A percentile compares a stretch with the other conserved stretches of the same genome.
Evolutionary conservation across 2,113 vertebrate genomes (phyloP).

Genomic region (Verasper variegatus): DNA sequence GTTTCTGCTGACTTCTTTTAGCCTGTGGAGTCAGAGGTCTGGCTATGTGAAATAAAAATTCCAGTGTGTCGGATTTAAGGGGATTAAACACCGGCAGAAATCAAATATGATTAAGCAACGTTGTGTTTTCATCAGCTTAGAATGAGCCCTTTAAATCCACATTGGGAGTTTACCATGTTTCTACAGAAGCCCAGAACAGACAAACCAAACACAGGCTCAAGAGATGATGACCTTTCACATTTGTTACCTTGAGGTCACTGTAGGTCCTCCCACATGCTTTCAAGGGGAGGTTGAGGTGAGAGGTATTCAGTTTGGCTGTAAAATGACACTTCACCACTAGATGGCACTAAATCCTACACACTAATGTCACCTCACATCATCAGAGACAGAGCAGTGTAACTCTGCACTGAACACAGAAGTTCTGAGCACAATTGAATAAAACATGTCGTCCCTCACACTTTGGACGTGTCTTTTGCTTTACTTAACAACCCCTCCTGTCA

Average conservation of each 20-base stretch:
- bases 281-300: too few relatives aligned
- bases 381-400: slow-evolving; percentile 12
- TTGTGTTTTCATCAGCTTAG: background rate
- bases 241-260: background rate
- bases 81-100: too few relatives aligned
- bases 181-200: background rate
- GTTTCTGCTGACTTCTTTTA: too few relatives aligned
- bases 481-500: background rate
- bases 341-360: background rate
- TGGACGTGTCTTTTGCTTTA: slow-evolving; percentile 15
- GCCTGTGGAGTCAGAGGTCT: too few relatives aligned
- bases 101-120: background rate
- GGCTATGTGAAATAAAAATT: too few relatives aligned
- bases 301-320: background rate
- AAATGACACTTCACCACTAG: background rate
- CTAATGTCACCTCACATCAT: background rate
- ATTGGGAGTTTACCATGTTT: background rate
- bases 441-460: background rate
- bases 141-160: background rate
- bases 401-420: background rate
- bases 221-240: too few relatives aligned
- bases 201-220: too few relatives aligned
- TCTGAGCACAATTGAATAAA: slow-evolving; percentile 5
- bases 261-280: too few relatives aligned
- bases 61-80: too few relatives aligned